phyloP scores from a whole-genome alignment of 2,888 invertebrate genomes.

The Drosophila mayaguana region DNA sequence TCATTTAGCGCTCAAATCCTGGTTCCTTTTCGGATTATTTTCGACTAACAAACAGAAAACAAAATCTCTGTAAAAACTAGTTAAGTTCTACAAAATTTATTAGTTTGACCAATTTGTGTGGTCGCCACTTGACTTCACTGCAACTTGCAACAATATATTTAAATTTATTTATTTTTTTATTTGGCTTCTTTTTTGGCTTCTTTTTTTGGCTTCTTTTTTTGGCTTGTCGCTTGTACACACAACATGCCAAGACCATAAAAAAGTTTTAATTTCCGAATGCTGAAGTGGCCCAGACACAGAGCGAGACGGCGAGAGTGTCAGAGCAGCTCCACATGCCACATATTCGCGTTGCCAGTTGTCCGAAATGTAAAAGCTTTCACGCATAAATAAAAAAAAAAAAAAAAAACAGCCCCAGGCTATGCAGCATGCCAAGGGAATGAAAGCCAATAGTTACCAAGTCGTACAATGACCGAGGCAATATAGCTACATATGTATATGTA shows the following conservation, averaged over 20 bases:
- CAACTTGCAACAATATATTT: conserved; percentile 53
- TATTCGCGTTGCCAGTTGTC: conserved; percentile 49
- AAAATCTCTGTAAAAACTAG: conserved; percentile 25
- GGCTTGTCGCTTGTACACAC: conserved; percentile 20
- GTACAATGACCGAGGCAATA: conserved; percentile 55
- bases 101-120: conserved; percentile 60
- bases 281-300: conserved; percentile 57
- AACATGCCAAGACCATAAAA: conserved; percentile 66
- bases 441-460: conserved; percentile 38
- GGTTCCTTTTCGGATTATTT: conserved; percentile 6
- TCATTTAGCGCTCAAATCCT: background rate
- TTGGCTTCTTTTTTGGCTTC: too few relatives aligned
- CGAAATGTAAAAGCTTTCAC: conserved; percentile 63
- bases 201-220: too few relatives aligned
- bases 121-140: conserved; percentile 48
- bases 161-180: too few relatives aligned
- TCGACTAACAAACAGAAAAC: conserved; percentile 5
- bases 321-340: conserved; percentile 28
- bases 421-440: conserved; percentile 51
- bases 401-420: conserved; percentile 52
- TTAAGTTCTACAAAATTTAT: conserved; percentile 46
- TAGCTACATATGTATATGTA: background rate
- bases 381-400: conserved; percentile 76
- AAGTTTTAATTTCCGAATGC: conserved; percentile 70
- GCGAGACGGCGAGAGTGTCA: background rate